These are phyloP conservation scores for Nycticryphes semicollaris DNA, from an alignment of 2,113 vertebrate species.

Conservation along the genomic window DNA sequence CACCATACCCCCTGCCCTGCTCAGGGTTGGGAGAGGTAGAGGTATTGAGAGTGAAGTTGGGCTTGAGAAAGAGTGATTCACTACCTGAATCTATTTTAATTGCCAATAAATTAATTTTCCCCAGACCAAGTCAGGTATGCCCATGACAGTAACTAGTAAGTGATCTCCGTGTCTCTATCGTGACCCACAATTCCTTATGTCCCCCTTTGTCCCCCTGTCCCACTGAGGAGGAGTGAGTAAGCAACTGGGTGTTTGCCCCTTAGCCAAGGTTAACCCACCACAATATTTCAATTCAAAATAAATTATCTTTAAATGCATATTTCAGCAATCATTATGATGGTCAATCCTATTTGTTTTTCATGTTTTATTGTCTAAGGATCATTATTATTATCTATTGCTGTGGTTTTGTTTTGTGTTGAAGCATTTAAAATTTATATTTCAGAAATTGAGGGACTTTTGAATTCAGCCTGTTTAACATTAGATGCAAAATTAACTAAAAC, in stretches of 20 bases:
- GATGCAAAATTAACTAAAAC: not conserved
- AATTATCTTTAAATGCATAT: not conserved
- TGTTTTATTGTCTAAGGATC: not conserved
- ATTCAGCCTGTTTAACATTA: not conserved
- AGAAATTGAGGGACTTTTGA: not conserved
- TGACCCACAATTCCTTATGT: not conserved
- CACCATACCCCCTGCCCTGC: not conserved
- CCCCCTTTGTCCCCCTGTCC: not conserved
- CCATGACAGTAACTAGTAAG: not conserved
- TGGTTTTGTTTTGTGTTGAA: not conserved
- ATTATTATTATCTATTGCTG: not conserved
- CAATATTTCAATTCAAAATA: not conserved
- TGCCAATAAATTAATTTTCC: not conserved
- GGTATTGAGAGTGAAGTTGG: not conserved
- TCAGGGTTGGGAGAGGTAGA: rapidly evolving
- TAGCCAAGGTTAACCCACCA: not conserved
- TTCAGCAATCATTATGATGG: not conserved
- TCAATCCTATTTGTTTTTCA: not conserved
- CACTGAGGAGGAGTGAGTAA: not conserved
- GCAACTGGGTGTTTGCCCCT: not conserved
- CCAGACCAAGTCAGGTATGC: not conserved
- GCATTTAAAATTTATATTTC: not conserved
- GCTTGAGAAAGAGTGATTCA: not conserved
- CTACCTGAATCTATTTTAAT: not conserved
- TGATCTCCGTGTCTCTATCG: not conserved